Base-by-base conservation (phyloP, 2,888 invertebrate genomes). In the Lycaena phlaeas region DNA sequence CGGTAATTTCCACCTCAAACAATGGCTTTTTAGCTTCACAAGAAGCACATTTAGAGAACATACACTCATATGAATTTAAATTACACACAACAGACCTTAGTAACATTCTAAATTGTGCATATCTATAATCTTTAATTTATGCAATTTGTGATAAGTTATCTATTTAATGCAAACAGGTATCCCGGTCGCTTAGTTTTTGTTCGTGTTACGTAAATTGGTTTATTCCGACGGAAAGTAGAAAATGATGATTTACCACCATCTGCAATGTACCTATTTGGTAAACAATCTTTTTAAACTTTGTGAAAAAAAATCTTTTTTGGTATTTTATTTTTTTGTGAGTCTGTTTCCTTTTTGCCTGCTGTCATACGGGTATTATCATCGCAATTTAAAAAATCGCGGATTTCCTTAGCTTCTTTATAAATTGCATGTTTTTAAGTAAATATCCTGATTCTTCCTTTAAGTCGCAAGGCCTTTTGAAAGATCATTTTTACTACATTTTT, bases 71-170 rank as follows among this genome's bases (percentile, higher is more conserved):
- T 3, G 18, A 18, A 18, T 18, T 18, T 3, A 3, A 10, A 14
- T 34, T 18, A 12, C 18, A 18, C 10, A 10, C 34, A 34, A 34
- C 18, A 7, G 17, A 10, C 18, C 18, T 15, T 9, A 34, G 11
- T 18, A 48, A 45, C 43, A 18, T 12, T 22, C 22, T 17, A 14
- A 28, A 18, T 38, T 29, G 29, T 14, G 18, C n/a, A 28, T 28
- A 17, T 14, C 30, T 31, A 38, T 12, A 28, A 38, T 10, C 10
- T 18, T 11, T 38, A 38, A 28, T 17, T 27, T 37, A 38, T 46
- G 43, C 1, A 39, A 44, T 43, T 50, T 43, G 45, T 28, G 14
- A 14, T 17, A 28, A 27, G 27, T 38, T 27, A 17, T 28, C 17
- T 38, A 28, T 38, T 38, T 38, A 10, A 18, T 28, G 11, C 38